Base-by-base conservation (phyloP, 1,140 invertebrate genomes). In the Drosophila nigrodunni region DNA sequence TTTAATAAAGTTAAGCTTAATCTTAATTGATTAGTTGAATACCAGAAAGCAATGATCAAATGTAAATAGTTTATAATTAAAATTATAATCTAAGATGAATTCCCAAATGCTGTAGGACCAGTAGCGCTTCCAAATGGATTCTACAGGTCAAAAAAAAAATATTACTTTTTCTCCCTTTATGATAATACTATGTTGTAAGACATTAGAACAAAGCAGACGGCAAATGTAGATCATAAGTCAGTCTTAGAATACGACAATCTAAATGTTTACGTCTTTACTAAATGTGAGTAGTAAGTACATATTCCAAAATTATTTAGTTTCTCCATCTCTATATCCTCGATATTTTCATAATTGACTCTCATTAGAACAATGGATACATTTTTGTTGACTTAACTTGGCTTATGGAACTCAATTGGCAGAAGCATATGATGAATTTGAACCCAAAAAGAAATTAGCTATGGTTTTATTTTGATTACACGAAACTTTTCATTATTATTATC, bases 401-500 rank as follows among this genome's bases (percentile, higher is more conserved):
- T 21, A 50, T 34, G n/a, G 7, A 50, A 13, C 11, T 13, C 50
- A 35, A 7, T 47, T 49, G 10, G 10, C 41, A 10, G 9, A 30
- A 5, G 25, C 49, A 54, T 9, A 7, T 0, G 7, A 54, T 54
- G 8, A 54, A n/a, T 54, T 54, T 52, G 7, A 37, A 37, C 15
- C 35, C 15, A 21, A 21, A 21, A 21, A 52, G 13, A 54, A 37
- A 3, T 34, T 54, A 9, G n/a, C n/a, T 52, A 11, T 37, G 47
- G 25, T 37, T 61, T 55, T 34, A 35, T 21, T 25, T 62, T 60
- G n/a, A 47, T 43, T 76, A 54, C 50, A 30, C 9, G 30, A 57
- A 62, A 30, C 25, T 30, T 35, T 57, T 39, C 18, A 21, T 34
- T 59, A 68, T 41, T 47, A 30, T 68, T 59, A 59, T 62, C 37